These are phyloP conservation scores for Percopsis transmontana DNA, from an alignment of 2,113 vertebrate genomes.

Conservation along the genomic window DNA sequence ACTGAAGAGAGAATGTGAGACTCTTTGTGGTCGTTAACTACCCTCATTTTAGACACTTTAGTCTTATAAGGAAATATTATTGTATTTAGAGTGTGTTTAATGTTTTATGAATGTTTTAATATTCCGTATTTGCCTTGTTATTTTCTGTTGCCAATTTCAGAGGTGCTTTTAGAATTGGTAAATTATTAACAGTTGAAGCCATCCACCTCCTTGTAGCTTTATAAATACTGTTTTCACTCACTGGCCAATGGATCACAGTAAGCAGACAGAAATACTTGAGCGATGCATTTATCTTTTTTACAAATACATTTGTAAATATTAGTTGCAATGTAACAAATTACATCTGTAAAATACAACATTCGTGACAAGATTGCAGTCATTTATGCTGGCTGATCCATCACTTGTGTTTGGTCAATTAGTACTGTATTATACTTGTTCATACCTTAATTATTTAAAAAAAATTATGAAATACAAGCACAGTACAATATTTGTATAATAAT, in stretches of 20 bases:
- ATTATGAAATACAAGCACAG: too few relatives aligned
- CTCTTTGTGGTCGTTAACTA: constrained; percentile 51
- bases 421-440: constrained; percentile 16
- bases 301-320: constrained; percentile 41
- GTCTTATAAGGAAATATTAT: constrained; percentile 30
- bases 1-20: constrained; percentile 5
- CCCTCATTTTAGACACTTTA: constrained; percentile 36
- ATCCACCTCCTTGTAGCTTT: neutral
- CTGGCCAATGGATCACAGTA: neutral
- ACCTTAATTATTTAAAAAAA: neutral
- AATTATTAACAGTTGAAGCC: neutral
- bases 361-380: neutral
- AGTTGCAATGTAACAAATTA: constrained; percentile 35
- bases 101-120: constrained; percentile 27
- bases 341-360: neutral
- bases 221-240: neutral
- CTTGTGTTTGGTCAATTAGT: constrained; percentile 6
- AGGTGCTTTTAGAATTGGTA: neutral
- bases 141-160: constrained; percentile 11
- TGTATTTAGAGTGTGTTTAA: constrained; percentile 39
- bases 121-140: neutral
- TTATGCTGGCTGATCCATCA: neutral
- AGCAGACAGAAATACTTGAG: constrained; percentile 19
- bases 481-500: too few relatives aligned
- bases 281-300: constrained; percentile 13